These are phyloP conservation scores for Alectoris magna DNA, from an alignment of 2,797 vertebrate species.

Conservation along the genomic window DNA sequence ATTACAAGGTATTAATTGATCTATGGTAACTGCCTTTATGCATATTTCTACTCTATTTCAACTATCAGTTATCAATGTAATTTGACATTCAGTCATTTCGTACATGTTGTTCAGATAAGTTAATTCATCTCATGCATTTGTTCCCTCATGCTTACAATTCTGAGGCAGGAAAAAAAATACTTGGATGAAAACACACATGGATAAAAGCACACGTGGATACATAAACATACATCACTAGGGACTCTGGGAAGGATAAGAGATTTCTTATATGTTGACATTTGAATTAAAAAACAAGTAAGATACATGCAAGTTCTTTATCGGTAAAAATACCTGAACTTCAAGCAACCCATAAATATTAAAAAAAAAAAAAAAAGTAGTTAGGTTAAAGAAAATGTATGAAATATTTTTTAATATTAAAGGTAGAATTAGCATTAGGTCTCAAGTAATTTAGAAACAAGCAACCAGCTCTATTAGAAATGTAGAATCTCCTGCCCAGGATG, in stretches of 20 bases:
- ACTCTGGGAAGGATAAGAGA: not conserved
- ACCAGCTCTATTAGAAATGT: not conserved
- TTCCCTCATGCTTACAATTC: not conserved
- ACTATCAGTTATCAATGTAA: not conserved
- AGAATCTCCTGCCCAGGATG: not conserved
- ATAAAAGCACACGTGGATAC: not conserved
- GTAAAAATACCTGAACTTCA: not conserved
- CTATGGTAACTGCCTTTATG: not conserved
- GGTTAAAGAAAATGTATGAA: not conserved
- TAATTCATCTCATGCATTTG: not conserved
- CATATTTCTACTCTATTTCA: not conserved
- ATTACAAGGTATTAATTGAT: not conserved
- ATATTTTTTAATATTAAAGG: not conserved
- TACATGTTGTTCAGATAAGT: not conserved
- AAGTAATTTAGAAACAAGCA: not conserved
- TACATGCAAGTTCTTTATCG: not conserved
- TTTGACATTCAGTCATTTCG: not conserved
- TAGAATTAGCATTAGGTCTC: not conserved
- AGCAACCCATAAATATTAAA: not conserved
- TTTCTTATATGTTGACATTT: not conserved
- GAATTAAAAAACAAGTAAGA: not conserved
- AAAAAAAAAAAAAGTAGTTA: not conserved
- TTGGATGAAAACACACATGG: not conserved
- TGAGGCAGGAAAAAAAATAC: not conserved
- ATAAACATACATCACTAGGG: not conserved